Percentiles rank a stretch among this genome's conserved stretches.
phyloP scores from a whole-genome alignment of 2,888 invertebrate genomes.

The Nomada goodeniana region DNA sequence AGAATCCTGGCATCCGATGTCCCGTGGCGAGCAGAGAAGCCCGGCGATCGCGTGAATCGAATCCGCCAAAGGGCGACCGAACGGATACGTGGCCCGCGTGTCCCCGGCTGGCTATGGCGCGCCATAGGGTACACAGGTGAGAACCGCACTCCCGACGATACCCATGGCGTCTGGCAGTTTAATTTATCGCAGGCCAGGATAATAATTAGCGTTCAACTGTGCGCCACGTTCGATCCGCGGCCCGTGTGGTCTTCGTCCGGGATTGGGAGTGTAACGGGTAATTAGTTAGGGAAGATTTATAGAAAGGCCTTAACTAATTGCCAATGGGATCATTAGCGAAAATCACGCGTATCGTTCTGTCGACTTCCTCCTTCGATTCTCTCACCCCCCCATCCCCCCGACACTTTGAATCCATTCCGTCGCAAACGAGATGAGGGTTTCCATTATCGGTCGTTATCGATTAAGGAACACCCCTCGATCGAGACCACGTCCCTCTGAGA shows the following conservation, averaged over 20 bases:
- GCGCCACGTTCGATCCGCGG: constrained; percentile 63
- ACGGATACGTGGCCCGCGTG: constrained; percentile 39
- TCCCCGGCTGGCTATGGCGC: constrained; percentile 25
- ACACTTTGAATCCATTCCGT: neutral
- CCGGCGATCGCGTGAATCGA: constrained; percentile 50
- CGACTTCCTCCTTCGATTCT: constrained; percentile 41
- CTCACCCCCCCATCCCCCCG: neutral
- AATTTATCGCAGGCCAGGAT: constrained; percentile 77
- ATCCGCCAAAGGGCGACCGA: constrained; percentile 41
- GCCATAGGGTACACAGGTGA: constrained; percentile 34
- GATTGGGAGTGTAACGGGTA: constrained; percentile 73
- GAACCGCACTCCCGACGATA: constrained; percentile 52
- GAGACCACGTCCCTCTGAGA: neutral
- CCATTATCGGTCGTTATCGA: constrained; percentile 6
- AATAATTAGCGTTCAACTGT: constrained; percentile 79
- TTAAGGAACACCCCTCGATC: neutral
- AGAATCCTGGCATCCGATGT: neutral
- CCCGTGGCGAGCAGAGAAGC: constrained; percentile 1
- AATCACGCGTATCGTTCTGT: constrained; percentile 62
- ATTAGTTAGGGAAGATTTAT: constrained; percentile 79
- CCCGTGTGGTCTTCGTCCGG: constrained; percentile 71
- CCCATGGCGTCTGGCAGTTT: constrained; percentile 68
- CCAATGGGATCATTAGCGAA: constrained; percentile 74
- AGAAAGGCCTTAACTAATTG: constrained; percentile 75
- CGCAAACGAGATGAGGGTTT: neutral